Conservation (phyloP, 2,888 invertebrate genomes). For the Allophyes oxyacanthae region DNA sequence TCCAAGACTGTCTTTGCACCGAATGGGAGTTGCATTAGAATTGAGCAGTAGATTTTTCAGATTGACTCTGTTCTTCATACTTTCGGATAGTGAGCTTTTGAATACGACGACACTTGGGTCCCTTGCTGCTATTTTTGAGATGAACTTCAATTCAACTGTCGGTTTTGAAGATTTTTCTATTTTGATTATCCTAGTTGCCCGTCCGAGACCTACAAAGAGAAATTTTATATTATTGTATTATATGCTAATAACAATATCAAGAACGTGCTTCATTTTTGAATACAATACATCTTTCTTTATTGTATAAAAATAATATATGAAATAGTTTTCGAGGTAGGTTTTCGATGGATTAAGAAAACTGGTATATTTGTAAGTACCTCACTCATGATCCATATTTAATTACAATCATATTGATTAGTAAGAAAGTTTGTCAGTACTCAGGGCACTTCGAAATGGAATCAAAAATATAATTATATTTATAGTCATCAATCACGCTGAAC, state of each 20-base stretch:
- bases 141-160: constrained; percentile 62
- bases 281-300: too few relatives aligned
- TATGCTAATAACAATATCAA: constrained; percentile 1
- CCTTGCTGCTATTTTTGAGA: constrained; percentile 42
- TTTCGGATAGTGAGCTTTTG: constrained; percentile 26
- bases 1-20: constrained; percentile 64
- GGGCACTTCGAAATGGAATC: too few relatives aligned
- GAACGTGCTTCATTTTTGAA: background rate
- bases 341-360: too few relatives aligned
- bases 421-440: too few relatives aligned
- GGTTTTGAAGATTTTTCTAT: constrained; percentile 55
- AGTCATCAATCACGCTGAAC: too few relatives aligned
- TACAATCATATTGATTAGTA: too few relatives aligned
- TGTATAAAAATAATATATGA: too few relatives aligned
- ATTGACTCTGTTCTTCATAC: constrained; percentile 61
- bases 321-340: too few relatives aligned
- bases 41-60: constrained; percentile 64
- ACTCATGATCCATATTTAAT: too few relatives aligned
- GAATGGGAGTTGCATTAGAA: constrained; percentile 75
- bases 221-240: constrained; percentile 50
- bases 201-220: constrained; percentile 63
- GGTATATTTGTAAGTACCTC: too few relatives aligned
- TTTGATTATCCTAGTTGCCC: constrained; percentile 59
- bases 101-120: constrained; percentile 3
- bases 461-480: too few relatives aligned